Base-by-base conservation (phyloP, 2,113 vertebrate genomes). In the Malaclemys terrapin region DNA sequence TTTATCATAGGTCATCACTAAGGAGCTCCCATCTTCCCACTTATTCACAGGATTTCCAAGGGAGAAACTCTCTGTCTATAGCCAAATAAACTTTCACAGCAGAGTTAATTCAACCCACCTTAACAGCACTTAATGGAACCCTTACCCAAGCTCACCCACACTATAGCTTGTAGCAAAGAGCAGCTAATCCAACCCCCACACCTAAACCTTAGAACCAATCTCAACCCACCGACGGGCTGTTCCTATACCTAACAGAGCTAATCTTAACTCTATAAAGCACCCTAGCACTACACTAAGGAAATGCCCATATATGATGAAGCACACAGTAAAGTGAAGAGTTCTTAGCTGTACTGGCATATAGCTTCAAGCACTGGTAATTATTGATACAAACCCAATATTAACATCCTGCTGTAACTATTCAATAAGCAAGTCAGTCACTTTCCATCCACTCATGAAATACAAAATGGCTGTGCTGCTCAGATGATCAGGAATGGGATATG, bases 381-480 rank as follows among this genome's bases (percentile, higher is more conserved):
- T n/a, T 11, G 56, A 80, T 19, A 11, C 8, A 50, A 5, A 75
- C 11, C 2, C 0, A 84, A 25, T 91, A 72, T 88, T 47, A 27
- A 47, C 79, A n/a, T 88, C 59, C 91, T 20, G n/a, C 52, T 19
- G 25, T 82, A 89, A 25, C 1, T 1, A 91, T 80, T 59, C 82
- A 69, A 52, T 4, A 81, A 69, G 59, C 2, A 19, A 76, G 38
- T 38, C 12, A 35, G 14, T 19, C 80, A 65, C 49, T 47, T 88
- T 29, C 81, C 80, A 56, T 69, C 59, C 83, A 76, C 80, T 29
- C 14, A 0, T 0, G 17, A 82, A 84, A 75, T 7, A 45, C 0
- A 4, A 82, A 81, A 47, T 0, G 3, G 7, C 35, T 89, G 25
- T 45, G 54, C 47, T 69, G 25, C 62, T 80, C 57, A 20, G 5